Evolutionary conservation across 35 echinoderm and acorn worm genomes (phyloP), one percentile per base, ranked within the genome.

Genomic region (Amphiura filiformis): DNA sequence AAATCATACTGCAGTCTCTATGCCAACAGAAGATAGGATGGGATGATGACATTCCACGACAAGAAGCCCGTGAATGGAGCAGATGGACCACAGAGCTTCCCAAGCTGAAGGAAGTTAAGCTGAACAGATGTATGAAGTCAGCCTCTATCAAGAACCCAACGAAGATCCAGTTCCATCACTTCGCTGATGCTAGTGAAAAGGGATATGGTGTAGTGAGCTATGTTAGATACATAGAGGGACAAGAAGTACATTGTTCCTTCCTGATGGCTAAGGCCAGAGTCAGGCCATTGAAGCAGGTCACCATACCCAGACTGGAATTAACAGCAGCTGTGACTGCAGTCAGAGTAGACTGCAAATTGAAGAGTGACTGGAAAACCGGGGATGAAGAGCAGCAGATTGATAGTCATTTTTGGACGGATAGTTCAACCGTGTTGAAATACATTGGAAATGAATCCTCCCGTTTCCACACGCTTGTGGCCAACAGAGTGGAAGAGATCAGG

Each of bases 391-490:
- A n/a, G n/a, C n/a, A n/a, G n/a, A n/a, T 47, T 47, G 41, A 47
- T 47, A 17, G 4, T 4, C 41, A 47, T 1, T 94, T 91, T 39
- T 94, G 82, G 93, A 49, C 83, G 0, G 87, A 93, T 37, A 90
- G 91, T 38, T 83, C 39, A 34, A 78, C 81, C 0, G 91, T 90
- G 0, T 34, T 94, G 0, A 39, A 56, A 12, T 94, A 94, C 28
- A 86, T 94, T 17, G 49, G 57, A 14, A 91, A 87, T 34, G 84
- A 77, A 1, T 32, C 39, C 13, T 39, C 76, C 34, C 81, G 88
- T 32, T 94, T 80, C 39, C 77, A 91, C 23, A 91, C 88, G 13
- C 91, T 91, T 61, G 88, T 91, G 7, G 93, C 88, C 3, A 94
- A 94, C 70, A 39, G 84, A 32, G 49, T 94, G 22, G 31, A 76